Base-by-base conservation (phyloP, 2,113 vertebrate genomes). In the Oncorhynchus masou region DNA sequence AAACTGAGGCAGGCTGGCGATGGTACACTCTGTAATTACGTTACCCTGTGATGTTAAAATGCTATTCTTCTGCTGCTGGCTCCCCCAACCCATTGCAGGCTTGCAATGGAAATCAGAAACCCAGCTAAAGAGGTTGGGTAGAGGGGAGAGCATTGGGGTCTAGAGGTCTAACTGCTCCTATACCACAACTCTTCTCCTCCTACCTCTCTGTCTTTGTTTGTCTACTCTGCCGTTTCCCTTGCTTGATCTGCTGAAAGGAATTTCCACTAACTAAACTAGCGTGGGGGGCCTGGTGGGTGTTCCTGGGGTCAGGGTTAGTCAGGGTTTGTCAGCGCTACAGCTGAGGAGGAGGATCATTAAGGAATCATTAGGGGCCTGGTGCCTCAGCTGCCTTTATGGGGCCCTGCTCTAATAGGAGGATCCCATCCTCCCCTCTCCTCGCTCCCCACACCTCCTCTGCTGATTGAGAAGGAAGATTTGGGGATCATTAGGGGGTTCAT, bases 221-320 rank as follows among this genome's bases (percentile, higher is more conserved):
- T 85, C 79, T 76, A 49, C n/a, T 75, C 73, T 71, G 15, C 25
- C 11, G 54, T 67, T 51, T 75, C n/a, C 68, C 84, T 77, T 64
- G 68, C 79, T 70, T 62, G 71, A 74, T 86, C 78, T 82, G 79
- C 82, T 16, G 19, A 79, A 72, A 85, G 81, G 79, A 90, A 86
- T 87, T 78, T 81, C 24, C 57, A 67, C 73, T 70, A 83, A 84
- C 71, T 5, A 20, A 31, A 20, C 16, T 19, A 19, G 39, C 11
- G 45, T 24, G 72, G n/a, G 57, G 57, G 59, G 27, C 54, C 78
- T 20, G 59, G 81, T 84, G 89, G 87, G 86, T 86, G 88, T 89
- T 89, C 78, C 82, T 83, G 80, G 78, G 86, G 89, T 90, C 86
- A 84, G 81, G 86, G 82, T 81, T 85, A 85, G 83, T 91, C 87